These are phyloP conservation scores for Tetheella fluctuosa DNA, from an alignment of 2,888 invertebrate genomes.

Conservation along the genomic window DNA sequence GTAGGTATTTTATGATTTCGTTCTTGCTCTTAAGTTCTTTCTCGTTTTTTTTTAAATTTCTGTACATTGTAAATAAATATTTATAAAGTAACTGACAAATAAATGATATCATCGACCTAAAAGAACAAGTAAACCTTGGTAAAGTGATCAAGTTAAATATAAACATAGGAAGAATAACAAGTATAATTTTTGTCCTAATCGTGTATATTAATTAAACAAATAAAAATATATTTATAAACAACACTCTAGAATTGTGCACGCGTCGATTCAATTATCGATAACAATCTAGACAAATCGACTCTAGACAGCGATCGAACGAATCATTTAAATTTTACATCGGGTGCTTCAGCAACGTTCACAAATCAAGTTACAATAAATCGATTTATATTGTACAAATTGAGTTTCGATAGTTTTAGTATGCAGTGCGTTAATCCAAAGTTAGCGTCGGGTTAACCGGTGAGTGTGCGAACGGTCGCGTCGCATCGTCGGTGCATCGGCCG, in stretches of 20 bases:
- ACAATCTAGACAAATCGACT: neutral
- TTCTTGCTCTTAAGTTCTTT: too few species aligned
- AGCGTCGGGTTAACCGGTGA: neutral
- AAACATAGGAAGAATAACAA: slow-evolving; percentile 1
- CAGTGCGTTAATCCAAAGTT: neutral
- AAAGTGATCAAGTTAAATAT: neutral
- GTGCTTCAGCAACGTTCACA: too few species aligned
- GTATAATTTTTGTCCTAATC: neutral
- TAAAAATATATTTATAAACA: neutral
- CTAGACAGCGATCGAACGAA: neutral
- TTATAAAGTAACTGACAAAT: neutral
- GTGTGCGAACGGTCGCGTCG: slow-evolving; percentile 28
- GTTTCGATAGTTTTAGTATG: neutral
- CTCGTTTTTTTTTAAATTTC: too few species aligned
- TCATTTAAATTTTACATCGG: neutral
- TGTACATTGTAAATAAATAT: neutral
- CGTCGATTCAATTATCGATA: neutral
- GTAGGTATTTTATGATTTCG: neutral
- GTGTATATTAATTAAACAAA: neutral
- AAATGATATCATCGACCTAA: neutral
- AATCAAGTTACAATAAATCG: too few species aligned
- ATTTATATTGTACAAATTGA: too few species aligned
- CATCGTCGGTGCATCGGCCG: slow-evolving; percentile 56
- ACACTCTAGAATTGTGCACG: neutral
- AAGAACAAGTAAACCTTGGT: neutral